Evolutionary conservation across 2,113 vertebrate genomes (phyloP).

Genomic region (Muntiacus reevesi): DNA sequence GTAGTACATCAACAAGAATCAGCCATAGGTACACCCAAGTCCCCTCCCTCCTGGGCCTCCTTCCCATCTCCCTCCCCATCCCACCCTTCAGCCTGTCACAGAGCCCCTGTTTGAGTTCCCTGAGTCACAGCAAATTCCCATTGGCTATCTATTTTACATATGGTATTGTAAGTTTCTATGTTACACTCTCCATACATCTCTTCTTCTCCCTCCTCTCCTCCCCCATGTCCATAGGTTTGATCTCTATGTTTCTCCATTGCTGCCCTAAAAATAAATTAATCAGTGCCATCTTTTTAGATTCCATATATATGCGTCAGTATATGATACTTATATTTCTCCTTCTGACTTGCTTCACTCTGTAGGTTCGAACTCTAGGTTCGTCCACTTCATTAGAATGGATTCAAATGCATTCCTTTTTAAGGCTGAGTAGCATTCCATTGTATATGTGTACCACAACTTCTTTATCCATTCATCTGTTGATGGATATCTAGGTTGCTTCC

Average conservation of each 20-base stretch:
- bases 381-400: neutral
- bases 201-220: neutral
- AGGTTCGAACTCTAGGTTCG: neutral
- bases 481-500: neutral
- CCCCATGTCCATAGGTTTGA: neutral
- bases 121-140: neutral
- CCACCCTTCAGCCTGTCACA: neutral
- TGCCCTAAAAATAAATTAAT: neutral
- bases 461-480: neutral
- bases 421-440: neutral
- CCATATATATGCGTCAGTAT: neutral
- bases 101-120: neutral
- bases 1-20: neutral
- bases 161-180: neutral
- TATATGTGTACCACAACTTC: neutral
- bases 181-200: neutral
- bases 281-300: neutral
- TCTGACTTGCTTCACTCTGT: neutral
- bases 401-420: neutral
- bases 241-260: neutral
- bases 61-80: neutral
- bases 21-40: neutral
- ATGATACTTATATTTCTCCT: neutral
- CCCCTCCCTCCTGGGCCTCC: neutral
- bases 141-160: neutral